These are phyloP conservation scores for Dolichomitus sp. DNA, from an alignment of 2,888 invertebrate genomes.

Conservation along the genomic window DNA sequence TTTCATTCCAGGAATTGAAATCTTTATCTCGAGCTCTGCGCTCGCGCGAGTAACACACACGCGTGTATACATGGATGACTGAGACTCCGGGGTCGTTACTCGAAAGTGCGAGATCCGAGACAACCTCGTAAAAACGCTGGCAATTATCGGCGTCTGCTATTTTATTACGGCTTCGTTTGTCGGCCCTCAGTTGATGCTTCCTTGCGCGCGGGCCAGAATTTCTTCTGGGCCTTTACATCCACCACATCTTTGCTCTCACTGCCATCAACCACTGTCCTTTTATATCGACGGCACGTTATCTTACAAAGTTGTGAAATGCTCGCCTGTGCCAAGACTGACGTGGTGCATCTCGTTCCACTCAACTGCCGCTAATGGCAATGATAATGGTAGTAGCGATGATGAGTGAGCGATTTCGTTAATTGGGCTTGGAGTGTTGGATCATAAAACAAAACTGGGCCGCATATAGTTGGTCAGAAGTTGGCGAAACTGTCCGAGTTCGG, in stretches of 20 bases:
- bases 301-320: constrained; percentile 27
- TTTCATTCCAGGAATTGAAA: constrained; percentile 84
- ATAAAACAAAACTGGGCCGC: constrained; percentile 16
- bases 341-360: constrained; percentile 7
- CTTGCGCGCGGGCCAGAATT: constrained; percentile 47
- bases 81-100: constrained; percentile 75
- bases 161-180: constrained; percentile 78
- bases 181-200: constrained; percentile 58
- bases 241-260: constrained; percentile 3
- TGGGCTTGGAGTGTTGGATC: not conserved
- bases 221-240: constrained; percentile 23
- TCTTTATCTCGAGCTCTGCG: constrained; percentile 77
- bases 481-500: constrained; percentile 30
- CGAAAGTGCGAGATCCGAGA: constrained; percentile 75
- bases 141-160: constrained; percentile 83
- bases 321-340: not conserved
- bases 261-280: constrained; percentile 13
- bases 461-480: constrained; percentile 16
- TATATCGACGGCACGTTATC: constrained; percentile 50
- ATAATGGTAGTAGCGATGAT: constrained; percentile 1
- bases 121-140: constrained; percentile 79
- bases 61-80: constrained; percentile 32
- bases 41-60: constrained; percentile 23
- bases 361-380: constrained; percentile 6
- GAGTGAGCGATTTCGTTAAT: constrained; percentile 17